Base-by-base conservation (phyloP, 2,113 vertebrate genomes). In the Agelaius tricolor region DNA sequence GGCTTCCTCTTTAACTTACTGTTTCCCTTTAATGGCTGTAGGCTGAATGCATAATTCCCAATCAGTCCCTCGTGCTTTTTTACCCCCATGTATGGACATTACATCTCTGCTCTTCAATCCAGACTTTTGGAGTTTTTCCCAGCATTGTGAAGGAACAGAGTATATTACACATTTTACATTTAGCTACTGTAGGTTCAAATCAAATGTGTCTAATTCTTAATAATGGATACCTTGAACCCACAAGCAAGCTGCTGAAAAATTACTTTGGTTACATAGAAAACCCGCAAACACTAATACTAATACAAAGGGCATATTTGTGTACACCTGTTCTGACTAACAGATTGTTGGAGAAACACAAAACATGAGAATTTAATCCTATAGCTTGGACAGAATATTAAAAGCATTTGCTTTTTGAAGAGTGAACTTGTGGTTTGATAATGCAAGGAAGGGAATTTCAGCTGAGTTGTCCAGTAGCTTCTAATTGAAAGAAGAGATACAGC, bases 51-150 rank as follows among this genome's bases (percentile, higher is more conserved):
- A 51, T 87, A 79, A 63, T 71, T 94, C 73, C 88, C 41, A n/a
- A 74, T 96, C 85, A 77, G 44, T 35, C 76, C 52, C 71, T 89
- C 31, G 7, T 33, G 54, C 49, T 93, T 89, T 95, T 96, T 96
- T 94, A 92, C 55, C 92, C 80, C 92, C 92, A 87, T 93, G 86
- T 94, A 96, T 84, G 86, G 96, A 26, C 92, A 95, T 92, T 35
- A 39, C 23, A 54, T 75, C 66, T 88, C 76, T 87, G 27, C 39
- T 81, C 65, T 83, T 90, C 76, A 78, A 49, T 31, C 19, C 66
- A 91, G 46, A n/a, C 76, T 46, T 96, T 65, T 96, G 94, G 96
- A 96, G 80, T 58, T 90, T 57, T 94, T 97, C 94, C 94, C 94
- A 89, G 85, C 1, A 13, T 68, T 75, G n/a, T 84, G 52, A 80